Conservation (phyloP, 2,888 invertebrate genomes). For the Rhamphomyia laevipes region DNA sequence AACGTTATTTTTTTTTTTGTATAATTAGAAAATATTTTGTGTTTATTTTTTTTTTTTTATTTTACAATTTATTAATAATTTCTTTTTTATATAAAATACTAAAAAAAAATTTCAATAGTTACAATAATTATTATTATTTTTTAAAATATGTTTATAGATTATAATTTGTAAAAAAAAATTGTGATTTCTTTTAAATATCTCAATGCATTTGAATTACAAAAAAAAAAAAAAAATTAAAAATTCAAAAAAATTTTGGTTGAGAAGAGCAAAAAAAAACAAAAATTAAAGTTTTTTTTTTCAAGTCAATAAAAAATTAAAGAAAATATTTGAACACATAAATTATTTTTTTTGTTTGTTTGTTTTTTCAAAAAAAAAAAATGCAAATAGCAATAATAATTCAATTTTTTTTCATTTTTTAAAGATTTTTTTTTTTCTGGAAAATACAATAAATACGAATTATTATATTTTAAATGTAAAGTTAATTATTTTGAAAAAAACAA, state of each 20-base stretch:
- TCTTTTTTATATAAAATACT: too few species aligned
- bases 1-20: too few species aligned
- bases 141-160: background rate
- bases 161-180: background rate
- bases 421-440: slow-evolving; percentile 13
- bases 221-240: slow-evolving; percentile 6
- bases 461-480: background rate
- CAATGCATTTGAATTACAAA: background rate
- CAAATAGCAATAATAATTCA: slow-evolving; percentile 7
- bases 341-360: slow-evolving; percentile 13
- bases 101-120: background rate
- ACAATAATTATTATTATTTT: background rate
- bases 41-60: too few species aligned
- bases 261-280: background rate
- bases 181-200: background rate
- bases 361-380: slow-evolving; percentile 12
- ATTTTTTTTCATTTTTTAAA: slow-evolving; percentile 2
- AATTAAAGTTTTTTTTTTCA: background rate
- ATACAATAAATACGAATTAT: slow-evolving; percentile 13
- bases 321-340: slow-evolving; percentile 8
- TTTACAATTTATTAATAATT: too few species aligned
- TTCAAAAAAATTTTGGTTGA: slow-evolving; percentile 6
- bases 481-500: too few species aligned
- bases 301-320: background rate
- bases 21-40: too few species aligned